A percentile compares a stretch with the other conserved stretches of the same genome.
phyloP scores from a whole-genome alignment of 2,113 vertebrate species.

The Rhizomys pruinosus region DNA sequence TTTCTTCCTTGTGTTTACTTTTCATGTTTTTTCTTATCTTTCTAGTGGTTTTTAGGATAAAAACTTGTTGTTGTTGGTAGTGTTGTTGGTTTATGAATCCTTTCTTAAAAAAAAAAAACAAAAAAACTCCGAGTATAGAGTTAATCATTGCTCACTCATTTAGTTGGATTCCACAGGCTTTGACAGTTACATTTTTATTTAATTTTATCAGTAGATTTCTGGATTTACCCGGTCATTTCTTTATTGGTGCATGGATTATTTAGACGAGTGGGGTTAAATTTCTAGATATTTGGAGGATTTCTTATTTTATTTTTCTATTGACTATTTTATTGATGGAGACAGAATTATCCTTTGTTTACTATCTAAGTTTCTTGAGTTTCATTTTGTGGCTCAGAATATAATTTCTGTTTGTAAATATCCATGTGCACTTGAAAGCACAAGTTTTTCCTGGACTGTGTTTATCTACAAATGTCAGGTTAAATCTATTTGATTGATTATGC shows the following conservation, averaged over 20 bases:
- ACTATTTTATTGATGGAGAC: neutral
- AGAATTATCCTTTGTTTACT: neutral
- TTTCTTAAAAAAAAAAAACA: neutral
- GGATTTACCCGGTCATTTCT: slow-evolving; percentile 24
- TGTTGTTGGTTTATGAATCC: slow-evolving; percentile 14
- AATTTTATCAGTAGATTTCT: slow-evolving; percentile 47
- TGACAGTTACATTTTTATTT: neutral
- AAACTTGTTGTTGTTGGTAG: slow-evolving; percentile 8
- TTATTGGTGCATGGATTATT: neutral
- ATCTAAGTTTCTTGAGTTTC: neutral
- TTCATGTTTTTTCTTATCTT: slow-evolving; percentile 33
- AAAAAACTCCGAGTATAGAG: neutral
- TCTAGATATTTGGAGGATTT: slow-evolving; percentile 33
- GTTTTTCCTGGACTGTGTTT: neutral
- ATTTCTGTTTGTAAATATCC: neutral
- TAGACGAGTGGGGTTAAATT: neutral
- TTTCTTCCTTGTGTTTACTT: slow-evolving; percentile 6
- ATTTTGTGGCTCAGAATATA: neutral
- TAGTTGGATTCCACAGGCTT: neutral
- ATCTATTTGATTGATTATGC: neutral
- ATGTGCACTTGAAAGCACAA: neutral
- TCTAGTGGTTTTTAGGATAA: neutral
- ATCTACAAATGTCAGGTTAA: neutral
- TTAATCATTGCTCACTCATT: neutral
- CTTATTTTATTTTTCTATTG: slow-evolving; percentile 29